Percentiles rank a stretch among this genome's conserved stretches.
Evolutionary conservation across 2,888 invertebrate species (phyloP).

Genomic region (Azorinus chamasolen): DNA sequence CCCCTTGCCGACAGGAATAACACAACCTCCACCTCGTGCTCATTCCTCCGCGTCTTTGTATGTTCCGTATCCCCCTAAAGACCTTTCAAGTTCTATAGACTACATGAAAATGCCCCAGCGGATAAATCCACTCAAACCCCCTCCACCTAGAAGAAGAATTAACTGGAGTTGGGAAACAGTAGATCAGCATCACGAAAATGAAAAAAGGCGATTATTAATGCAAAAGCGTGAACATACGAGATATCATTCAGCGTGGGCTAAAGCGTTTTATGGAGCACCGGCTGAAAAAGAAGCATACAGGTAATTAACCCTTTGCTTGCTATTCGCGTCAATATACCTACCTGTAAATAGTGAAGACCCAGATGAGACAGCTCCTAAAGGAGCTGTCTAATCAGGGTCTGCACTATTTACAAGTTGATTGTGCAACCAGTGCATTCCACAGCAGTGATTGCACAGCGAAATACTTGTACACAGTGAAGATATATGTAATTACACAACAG

Average conservation of each 20-base stretch:
- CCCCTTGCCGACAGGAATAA: conserved; percentile 63
- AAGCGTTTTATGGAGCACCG: conserved; percentile 83
- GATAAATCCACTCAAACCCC: conserved; percentile 82
- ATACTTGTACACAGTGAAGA: too few relatives aligned
- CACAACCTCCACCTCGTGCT: conserved; percentile 52
- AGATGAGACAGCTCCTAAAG: too few relatives aligned
- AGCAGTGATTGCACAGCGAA: too few relatives aligned
- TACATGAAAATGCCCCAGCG: conserved; percentile 74
- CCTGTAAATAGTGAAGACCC: too few relatives aligned
- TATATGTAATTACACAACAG: too few relatives aligned
- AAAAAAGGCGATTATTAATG: conserved; percentile 81
- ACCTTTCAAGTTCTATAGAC: conserved; percentile 78
- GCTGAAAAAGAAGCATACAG: conserved; percentile 84
- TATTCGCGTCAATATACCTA: too few relatives aligned
- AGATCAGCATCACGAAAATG: conserved; percentile 84
- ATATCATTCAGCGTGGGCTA: conserved; percentile 85
- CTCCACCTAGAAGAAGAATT: conserved; percentile 78
- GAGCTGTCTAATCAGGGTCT: too few relatives aligned
- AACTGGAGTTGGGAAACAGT: conserved; percentile 83
- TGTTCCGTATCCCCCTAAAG: conserved; percentile 79
- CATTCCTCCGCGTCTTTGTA: conserved; percentile 69
- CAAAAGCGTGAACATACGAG: conserved; percentile 83
- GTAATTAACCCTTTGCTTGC: conserved; percentile 56
- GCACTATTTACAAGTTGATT: too few relatives aligned
- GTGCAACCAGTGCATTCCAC: too few relatives aligned